These are phyloP conservation scores for Hoplostethus atlanticus DNA, from an alignment of 2,797 vertebrate species.

Conservation along the genomic window DNA sequence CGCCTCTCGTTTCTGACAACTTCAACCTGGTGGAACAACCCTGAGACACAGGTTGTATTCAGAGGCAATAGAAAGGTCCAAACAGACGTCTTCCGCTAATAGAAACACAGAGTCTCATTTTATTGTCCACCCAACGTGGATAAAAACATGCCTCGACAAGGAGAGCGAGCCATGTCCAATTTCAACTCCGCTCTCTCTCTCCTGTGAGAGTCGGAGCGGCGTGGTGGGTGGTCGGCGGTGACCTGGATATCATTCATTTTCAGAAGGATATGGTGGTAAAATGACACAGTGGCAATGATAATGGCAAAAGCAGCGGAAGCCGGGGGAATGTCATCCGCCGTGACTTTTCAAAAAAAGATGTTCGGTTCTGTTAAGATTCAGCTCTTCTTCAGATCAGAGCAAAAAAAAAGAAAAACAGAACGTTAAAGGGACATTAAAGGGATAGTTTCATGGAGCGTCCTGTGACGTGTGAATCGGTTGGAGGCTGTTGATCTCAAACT, in stretches of 20 bases:
- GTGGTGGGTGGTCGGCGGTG: slow-evolving; percentile 32
- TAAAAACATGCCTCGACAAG: slow-evolving; percentile 44
- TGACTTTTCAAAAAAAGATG: slow-evolving; percentile 2
- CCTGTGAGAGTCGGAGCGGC: neutral
- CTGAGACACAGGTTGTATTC: slow-evolving; percentile 23
- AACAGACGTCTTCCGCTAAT: slow-evolving; percentile 42
- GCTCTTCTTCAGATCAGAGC: too few relatives aligned
- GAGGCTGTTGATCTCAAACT: too few relatives aligned
- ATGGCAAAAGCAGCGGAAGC: slow-evolving; percentile 12
- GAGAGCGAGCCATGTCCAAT: slow-evolving; percentile 35
- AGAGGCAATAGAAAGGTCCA: slow-evolving; percentile 21
- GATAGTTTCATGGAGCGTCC: slow-evolving; percentile 4
- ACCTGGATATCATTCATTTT: slow-evolving; percentile 57
- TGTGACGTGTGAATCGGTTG: neutral
- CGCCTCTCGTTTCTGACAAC: slow-evolving; percentile 23
- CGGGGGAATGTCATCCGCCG: slow-evolving; percentile 19
- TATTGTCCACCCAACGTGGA: slow-evolving; percentile 17
- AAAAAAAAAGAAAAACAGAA: neutral
- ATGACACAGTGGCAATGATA: slow-evolving; percentile 12
- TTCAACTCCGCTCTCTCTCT: slow-evolving; percentile 3
- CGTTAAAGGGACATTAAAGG: neutral
- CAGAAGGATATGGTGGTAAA: slow-evolving; percentile 47
- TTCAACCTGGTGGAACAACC: slow-evolving; percentile 6
- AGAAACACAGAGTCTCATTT: slow-evolving; percentile 47
- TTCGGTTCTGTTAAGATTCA: neutral